phyloP scores from a whole-genome alignment of 2,888 invertebrate genomes.

The Pollenia labialis region DNA sequence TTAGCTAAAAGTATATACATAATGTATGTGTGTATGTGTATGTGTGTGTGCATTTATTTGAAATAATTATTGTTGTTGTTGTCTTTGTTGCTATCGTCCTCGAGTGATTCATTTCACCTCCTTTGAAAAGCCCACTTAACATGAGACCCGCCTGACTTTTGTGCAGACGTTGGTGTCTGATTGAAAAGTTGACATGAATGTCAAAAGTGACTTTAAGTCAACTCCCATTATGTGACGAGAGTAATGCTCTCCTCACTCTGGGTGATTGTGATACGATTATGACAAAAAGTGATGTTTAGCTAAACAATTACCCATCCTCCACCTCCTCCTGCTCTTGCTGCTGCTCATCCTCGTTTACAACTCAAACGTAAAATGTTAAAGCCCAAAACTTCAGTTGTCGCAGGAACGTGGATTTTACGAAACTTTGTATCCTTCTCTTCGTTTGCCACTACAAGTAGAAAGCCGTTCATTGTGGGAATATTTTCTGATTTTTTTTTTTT shows the following conservation, averaged over 20 bases:
- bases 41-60: neutral
- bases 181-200: slow-evolving; percentile 61
- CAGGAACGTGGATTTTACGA: neutral
- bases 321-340: neutral
- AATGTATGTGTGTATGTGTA: neutral
- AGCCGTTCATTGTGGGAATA: slow-evolving; percentile 53
- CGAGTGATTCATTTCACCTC: slow-evolving; percentile 51
- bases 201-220: slow-evolving; percentile 59
- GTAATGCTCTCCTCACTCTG: slow-evolving; percentile 48
- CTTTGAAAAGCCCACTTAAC: slow-evolving; percentile 68
- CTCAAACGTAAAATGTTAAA: slow-evolving; percentile 10
- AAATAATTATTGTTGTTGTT: neutral
- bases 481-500: neutral
- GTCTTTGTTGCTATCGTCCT: slow-evolving; percentile 9
- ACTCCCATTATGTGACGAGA: slow-evolving; percentile 71
- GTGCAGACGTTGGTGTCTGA: slow-evolving; percentile 60
- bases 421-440: slow-evolving; percentile 18
- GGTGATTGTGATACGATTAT: slow-evolving; percentile 61
- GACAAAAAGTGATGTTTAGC: slow-evolving; percentile 50
- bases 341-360: slow-evolving; percentile 1
- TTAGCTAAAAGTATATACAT: slow-evolving; percentile 9
- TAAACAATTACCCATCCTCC: slow-evolving; percentile 62
- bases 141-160: slow-evolving; percentile 70
- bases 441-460: slow-evolving; percentile 25
- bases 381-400: neutral